Base-by-base conservation (phyloP, 2,888 invertebrate genomes). In the Scotopteryx bipunctaria region DNA sequence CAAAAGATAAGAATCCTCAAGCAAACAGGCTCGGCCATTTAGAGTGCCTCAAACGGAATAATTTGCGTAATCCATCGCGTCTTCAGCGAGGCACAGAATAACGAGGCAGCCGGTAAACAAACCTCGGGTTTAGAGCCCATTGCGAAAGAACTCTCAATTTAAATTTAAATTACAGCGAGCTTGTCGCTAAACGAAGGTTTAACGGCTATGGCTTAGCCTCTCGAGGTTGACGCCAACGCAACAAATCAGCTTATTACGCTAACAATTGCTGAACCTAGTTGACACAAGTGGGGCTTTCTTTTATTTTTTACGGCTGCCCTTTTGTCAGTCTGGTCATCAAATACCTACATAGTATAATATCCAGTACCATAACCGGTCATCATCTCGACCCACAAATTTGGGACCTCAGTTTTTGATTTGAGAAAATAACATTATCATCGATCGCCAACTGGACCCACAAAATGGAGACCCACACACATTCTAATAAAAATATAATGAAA, bases 11-110 rank as follows among this genome's bases (percentile, higher is more conserved):
- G n/a, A n/a, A 17, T 3, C 32, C 16, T 16, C 16, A 16, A 13
- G 15, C 46, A 46, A 38, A 46, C 46, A 38, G 13, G 25, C 33
- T 19, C 31, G 23, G 36, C 23, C 29, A 37, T 29, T 48, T 41
- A 15, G 41, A 41, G 35, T 25, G 42, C 36, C 17, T 36, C 17
- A 49, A 42, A 48, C 14, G 15, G 29, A 48, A 48, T 47, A 37
- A 49, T 37, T 49, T 43, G 21, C 36, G 36, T 36, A 49, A 49
- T 49, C 31, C 42, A 42, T 42, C 35, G 40, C 41, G 14, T 19
- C 41, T 42, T 42, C 48, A 29, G 40, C 1, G 17, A 14, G 36
- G 36, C 36, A 17, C 17, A 45, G 25, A 33, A 23, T 31, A 31
- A 37, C 16, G 14, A n/a, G 11, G 16, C 33, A 21, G 33, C 8